phyloP scores from a whole-genome alignment of 2,797 vertebrate genomes.

The Melanogrammus aeglefinus region DNA sequence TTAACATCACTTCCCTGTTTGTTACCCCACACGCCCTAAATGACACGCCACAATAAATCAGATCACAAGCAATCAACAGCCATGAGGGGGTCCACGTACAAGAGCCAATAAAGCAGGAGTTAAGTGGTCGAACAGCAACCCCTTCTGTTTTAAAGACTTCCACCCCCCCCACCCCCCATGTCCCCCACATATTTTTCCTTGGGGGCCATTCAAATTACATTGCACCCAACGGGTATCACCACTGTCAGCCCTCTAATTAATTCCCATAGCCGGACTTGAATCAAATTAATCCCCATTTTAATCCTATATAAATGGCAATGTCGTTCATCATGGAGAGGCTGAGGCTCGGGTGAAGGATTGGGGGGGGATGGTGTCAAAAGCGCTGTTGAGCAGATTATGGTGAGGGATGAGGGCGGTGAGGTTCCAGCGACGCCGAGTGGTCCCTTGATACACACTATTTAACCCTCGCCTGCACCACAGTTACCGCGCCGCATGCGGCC shows the following conservation, averaged over 20 bases:
- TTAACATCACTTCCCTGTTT: background rate
- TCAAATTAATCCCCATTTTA: conserved; percentile 78
- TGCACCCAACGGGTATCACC: conserved; percentile 65
- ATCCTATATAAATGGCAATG: conserved; percentile 75
- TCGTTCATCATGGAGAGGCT: conserved; percentile 70
- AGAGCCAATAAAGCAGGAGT: conserved; percentile 32
- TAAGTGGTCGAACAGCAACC: conserved; percentile 48
- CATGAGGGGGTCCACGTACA: conserved; percentile 52
- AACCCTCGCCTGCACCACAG: conserved; percentile 79
- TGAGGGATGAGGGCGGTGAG: conserved; percentile 65
- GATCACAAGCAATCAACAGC: conserved; percentile 59
- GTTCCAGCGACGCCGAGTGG: conserved; percentile 64
- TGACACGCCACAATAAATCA: conserved; percentile 39
- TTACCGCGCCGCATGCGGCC: conserved; percentile 75
- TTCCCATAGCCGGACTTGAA: conserved; percentile 75
- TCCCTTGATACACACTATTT: conserved; percentile 82
- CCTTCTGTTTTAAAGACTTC: conserved; percentile 59
- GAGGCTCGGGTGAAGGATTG: conserved; percentile 62
- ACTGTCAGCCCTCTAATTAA: conserved; percentile 65
- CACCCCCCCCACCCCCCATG: conserved; percentile 30
- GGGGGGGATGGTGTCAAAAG: conserved; percentile 63
- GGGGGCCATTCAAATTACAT: conserved; percentile 71
- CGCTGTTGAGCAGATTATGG: conserved; percentile 71
- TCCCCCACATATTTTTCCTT: conserved; percentile 55
- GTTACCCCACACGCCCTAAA: conserved; percentile 16